Evolutionary conservation across 2,797 vertebrate genomes (phyloP).

Genomic region (Myotis pilosus): DNA sequence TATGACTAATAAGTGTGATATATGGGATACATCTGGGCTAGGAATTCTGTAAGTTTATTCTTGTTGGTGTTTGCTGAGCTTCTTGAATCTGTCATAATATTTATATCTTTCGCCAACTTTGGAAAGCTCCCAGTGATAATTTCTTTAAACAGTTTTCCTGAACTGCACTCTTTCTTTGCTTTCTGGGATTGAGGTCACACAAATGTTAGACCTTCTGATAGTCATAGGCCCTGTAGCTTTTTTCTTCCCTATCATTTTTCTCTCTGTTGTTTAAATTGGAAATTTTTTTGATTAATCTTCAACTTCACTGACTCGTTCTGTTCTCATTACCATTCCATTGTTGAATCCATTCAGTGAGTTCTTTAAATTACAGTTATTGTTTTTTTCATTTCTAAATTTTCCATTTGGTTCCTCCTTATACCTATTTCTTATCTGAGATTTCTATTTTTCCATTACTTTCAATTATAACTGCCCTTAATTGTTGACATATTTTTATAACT

Average conservation of each 20-base stretch:
- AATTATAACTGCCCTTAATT: background rate
- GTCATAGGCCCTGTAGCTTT: background rate
- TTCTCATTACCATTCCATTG: background rate
- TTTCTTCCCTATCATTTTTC: background rate
- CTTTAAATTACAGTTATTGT: background rate
- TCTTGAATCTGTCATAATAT: background rate
- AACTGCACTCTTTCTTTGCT: background rate
- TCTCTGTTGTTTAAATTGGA: background rate
- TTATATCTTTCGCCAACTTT: background rate
- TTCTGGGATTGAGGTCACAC: background rate
- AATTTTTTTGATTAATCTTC: background rate
- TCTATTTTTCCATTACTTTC: background rate
- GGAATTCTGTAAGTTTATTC: background rate
- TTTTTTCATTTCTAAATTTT: conserved; percentile 4
- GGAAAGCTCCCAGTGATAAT: background rate
- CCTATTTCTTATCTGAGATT: background rate
- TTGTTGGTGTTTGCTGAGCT: background rate
- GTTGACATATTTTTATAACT: background rate
- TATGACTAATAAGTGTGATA: background rate
- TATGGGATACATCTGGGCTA: background rate
- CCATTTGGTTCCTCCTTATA: background rate
- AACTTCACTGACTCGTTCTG: background rate
- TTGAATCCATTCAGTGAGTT: background rate
- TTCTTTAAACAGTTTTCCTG: conserved; percentile 17
- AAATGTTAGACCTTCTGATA: background rate